Percentiles rank a stretch among this genome's conserved stretches.
Evolutionary conservation across 2,888 invertebrate genomes (phyloP).

Genomic region (Euphydryas editha): DNA sequence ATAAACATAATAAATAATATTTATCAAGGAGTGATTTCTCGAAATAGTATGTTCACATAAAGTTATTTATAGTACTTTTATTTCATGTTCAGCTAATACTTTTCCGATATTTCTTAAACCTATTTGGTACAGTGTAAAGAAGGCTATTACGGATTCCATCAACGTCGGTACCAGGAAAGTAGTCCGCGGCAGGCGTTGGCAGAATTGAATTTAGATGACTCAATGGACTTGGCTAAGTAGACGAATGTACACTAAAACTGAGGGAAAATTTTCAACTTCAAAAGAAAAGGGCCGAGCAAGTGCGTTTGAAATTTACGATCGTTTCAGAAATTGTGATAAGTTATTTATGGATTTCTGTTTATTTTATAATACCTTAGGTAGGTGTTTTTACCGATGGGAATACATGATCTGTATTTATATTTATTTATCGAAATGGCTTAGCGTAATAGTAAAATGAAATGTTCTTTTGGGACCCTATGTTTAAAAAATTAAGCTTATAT

Average conservation of each 20-base stretch:
- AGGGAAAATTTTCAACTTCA: conserved; percentile 11
- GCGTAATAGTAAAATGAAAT: no score
- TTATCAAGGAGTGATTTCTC: background rate
- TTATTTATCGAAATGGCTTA: no score
- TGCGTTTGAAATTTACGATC: conserved; percentile 1
- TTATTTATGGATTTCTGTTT: background rate
- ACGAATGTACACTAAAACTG: conserved; percentile 30
- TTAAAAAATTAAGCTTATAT: no score
- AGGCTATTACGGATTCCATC: conserved; percentile 40
- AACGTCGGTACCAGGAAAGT: conserved; percentile 38
- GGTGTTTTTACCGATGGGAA: background rate
- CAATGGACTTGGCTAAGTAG: conserved; percentile 38
- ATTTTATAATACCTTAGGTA: background rate
- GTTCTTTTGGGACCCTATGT: no score
- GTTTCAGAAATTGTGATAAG: background rate
- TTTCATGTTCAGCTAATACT: conserved; percentile 25
- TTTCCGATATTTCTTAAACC: conserved; percentile 37
- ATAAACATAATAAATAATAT: no score
- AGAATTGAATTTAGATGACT: conserved; percentile 40
- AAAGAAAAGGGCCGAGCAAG: background rate
- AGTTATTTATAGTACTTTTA: conserved; percentile 23
- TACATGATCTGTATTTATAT: no score
- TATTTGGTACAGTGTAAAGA: conserved; percentile 33
- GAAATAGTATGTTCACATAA: conserved; percentile 1
- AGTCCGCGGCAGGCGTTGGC: conserved; percentile 38